Conservation (phyloP, 2,888 invertebrate genomes). For the Drosophila crucigera region DNA sequence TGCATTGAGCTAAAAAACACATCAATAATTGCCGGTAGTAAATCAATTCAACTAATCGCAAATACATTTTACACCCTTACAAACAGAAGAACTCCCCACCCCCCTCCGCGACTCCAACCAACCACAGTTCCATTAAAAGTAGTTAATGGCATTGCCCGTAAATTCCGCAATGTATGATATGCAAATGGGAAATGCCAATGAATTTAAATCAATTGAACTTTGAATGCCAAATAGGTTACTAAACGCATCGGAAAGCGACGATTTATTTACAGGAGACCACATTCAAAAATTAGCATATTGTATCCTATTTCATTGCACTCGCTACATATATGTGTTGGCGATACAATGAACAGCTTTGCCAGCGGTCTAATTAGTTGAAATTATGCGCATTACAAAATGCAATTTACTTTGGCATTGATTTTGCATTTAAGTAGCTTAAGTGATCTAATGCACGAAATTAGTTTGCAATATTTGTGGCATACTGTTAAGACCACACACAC, state of each 20-base stretch:
- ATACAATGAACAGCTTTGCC: slow-evolving; percentile 67
- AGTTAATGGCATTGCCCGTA: slow-evolving; percentile 66
- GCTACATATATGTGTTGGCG: background rate
- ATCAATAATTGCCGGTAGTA: slow-evolving; percentile 47
- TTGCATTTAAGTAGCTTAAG: slow-evolving; percentile 36
- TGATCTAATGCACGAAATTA: slow-evolving; percentile 18
- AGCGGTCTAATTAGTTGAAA: slow-evolving; percentile 56
- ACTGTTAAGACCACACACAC: background rate
- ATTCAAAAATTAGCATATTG: slow-evolving; percentile 45
- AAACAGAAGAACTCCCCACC: background rate
- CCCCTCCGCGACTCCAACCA: background rate
- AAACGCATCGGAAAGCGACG: slow-evolving; percentile 25
- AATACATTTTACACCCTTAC: background rate
- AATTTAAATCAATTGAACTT: slow-evolving; percentile 56
- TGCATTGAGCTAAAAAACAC: slow-evolving; percentile 15
- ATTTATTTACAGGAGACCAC: slow-evolving; percentile 39
- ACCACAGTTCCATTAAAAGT: slow-evolving; percentile 71
- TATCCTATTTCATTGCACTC: background rate
- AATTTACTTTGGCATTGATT: slow-evolving; percentile 55
- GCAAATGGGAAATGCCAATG: slow-evolving; percentile 44
- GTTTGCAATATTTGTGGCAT: background rate
- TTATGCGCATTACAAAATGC: slow-evolving; percentile 62
- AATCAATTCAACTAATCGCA: slow-evolving; percentile 63
- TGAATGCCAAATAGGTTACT: slow-evolving; percentile 27
- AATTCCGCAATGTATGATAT: slow-evolving; percentile 30